Base-by-base conservation (phyloP, 35 echinoderm and acorn worm species). In the Ophioderma brevispina region DNA sequence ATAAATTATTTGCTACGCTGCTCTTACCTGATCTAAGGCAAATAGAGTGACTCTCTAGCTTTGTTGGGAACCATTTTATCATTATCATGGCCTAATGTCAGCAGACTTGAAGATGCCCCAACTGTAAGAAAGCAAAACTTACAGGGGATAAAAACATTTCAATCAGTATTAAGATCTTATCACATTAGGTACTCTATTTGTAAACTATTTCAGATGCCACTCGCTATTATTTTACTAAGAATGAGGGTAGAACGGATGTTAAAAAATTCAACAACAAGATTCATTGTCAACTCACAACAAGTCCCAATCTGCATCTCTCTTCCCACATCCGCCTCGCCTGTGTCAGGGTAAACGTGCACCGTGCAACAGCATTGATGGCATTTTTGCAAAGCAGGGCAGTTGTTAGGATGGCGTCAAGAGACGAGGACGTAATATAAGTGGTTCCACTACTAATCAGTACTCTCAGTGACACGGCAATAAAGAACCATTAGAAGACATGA, bases 401-500 rank as follows among this genome's bases (percentile, higher is more conserved):
- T 99, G 87, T 99, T 99, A 0, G 93, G 93, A 64, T 99, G 93
- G 19, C 97, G 33, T 99, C 97, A 21, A 92, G 75, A 13, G n/a
- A n/a, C 87, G n/a, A 0, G 93, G 90, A 36, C 91, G 92, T 87
- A 93, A 99, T 77, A 99, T 40, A 18, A n/a, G 97, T 93, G 1
- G 88, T 42, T 11, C 95, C 97, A 46, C 85, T 95, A 14, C 91
- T 78, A 43, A 86, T 94, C 76, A 99, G 91, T 8, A 84, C 79
- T 30, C 87, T 63, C 11, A 99, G 63, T 0, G 93, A 92, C n/a
- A 99, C n/a, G 0, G 97, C 97, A 31, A 99, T 93, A 85, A 93
- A 99, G 1, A n/a, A 99, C 97, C 90, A 99, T 99, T 32, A 99
- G 75, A 3, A 99, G 97, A 87, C 97, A 99, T 21, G 93, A 99